phyloP scores from a whole-genome alignment of 2,113 vertebrate species.

The Brienomyrus brachyistius region DNA sequence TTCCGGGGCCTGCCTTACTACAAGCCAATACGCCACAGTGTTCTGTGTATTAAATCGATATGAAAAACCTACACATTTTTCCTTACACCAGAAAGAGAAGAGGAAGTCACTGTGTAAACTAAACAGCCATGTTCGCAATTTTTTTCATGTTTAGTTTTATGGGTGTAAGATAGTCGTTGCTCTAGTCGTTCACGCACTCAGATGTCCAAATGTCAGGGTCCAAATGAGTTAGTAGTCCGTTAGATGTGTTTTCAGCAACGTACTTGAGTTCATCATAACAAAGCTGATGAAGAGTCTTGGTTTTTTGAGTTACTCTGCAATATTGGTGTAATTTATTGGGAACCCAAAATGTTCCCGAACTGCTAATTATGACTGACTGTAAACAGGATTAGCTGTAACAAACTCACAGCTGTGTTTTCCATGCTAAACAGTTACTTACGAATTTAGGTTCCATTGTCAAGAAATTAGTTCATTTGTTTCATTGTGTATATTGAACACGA shows the following conservation, averaged over 20 bases:
- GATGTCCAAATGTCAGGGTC: too few relatives aligned
- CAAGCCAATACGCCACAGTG: neutral
- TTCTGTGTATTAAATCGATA: neutral
- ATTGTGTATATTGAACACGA: neutral
- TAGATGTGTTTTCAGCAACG: neutral
- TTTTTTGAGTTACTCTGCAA: neutral
- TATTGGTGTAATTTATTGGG: neutral
- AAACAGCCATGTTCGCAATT: too few relatives aligned
- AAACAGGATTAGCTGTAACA: neutral
- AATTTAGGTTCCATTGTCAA: neutral
- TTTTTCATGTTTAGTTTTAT: too few relatives aligned
- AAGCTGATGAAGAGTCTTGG: neutral
- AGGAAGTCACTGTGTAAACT: too few relatives aligned
- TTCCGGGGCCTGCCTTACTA: neutral
- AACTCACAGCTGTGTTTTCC: neutral
- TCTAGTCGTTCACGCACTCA: too few relatives aligned
- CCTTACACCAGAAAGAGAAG: too few relatives aligned
- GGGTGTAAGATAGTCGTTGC: neutral
- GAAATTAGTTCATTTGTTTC: neutral
- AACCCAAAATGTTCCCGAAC: neutral
- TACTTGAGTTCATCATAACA: neutral
- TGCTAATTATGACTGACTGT: neutral
- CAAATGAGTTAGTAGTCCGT: neutral
- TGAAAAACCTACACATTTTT: too few relatives aligned
- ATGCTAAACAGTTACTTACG: too few relatives aligned